Conservation (phyloP, 2,797 vertebrate genomes). For the Antrozous pallidus region DNA sequence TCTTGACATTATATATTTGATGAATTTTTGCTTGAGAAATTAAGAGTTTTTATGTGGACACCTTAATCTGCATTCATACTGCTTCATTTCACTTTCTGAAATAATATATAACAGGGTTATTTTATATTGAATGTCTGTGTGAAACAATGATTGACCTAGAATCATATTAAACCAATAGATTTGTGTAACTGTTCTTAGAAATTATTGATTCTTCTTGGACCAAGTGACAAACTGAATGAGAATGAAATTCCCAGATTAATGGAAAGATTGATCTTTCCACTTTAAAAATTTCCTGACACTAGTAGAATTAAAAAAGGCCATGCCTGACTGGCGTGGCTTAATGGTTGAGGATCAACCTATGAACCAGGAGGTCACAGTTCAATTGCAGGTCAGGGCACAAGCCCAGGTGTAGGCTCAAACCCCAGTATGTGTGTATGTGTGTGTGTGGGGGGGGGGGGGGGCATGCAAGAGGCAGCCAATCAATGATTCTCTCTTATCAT, state of each 20-base stretch:
- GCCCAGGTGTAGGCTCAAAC: too few relatives aligned
- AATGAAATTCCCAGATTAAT: not conserved
- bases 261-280: not conserved
- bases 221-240: not conserved
- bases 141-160: not conserved
- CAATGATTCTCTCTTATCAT: too few relatives aligned
- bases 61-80: not conserved
- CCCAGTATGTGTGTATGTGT: too few relatives aligned
- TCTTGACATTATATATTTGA: not conserved
- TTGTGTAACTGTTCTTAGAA: not conserved
- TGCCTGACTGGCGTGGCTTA: too few relatives aligned
- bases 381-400: too few relatives aligned
- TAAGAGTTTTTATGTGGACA: not conserved
- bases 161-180: not conserved
- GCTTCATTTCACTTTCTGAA: not conserved
- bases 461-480: too few relatives aligned
- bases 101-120: not conserved
- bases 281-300: not conserved
- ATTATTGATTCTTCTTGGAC: slow-evolving; percentile 2
- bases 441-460: rapidly evolving
- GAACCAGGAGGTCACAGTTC: too few relatives aligned
- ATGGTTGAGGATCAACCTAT: too few relatives aligned
- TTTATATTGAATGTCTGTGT: not conserved
- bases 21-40: not conserved
- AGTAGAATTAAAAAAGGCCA: not conserved